Conservation (phyloP, 2,113 vertebrate genomes). For the Rallus limicola region DNA sequence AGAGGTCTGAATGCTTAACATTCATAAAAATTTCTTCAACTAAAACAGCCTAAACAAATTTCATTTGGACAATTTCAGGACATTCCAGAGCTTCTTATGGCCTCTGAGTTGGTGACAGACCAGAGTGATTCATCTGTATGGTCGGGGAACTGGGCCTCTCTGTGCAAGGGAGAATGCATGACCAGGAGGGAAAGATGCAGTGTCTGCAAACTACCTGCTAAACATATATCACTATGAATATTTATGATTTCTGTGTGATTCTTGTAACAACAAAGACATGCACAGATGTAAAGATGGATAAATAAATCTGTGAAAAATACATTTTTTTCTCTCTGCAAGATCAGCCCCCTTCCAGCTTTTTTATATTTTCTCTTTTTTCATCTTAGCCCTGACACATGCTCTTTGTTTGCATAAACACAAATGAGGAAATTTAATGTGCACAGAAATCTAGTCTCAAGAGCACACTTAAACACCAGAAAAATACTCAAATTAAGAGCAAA, state of each 20-base stretch:
- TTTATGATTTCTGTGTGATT: neutral
- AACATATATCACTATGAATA: neutral
- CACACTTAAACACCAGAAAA: neutral
- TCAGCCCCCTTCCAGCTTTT: neutral
- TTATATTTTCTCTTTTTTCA: neutral
- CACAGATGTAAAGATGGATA: neutral
- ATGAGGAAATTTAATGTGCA: neutral
- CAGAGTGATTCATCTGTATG: neutral
- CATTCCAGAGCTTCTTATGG: neutral
- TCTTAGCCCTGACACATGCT: neutral
- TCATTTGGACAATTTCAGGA: conserved; percentile 25
- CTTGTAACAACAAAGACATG: neutral
- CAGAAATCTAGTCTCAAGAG: neutral
- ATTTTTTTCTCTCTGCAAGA: neutral
- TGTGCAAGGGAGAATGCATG: neutral
- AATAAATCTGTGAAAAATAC: neutral
- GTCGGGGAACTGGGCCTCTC: neutral
- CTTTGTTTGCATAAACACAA: neutral
- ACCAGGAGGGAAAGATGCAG: neutral
- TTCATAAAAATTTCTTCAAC: conserved; percentile 7
- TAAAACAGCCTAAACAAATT: conserved; percentile 25
- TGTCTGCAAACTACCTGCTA: neutral
- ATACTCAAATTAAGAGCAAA: neutral
- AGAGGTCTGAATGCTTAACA: conserved; percentile 2
- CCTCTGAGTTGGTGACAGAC: conserved; percentile 2